Base-by-base conservation (phyloP, 1,140 invertebrate genomes). In the Drosophila saltans region DNA sequence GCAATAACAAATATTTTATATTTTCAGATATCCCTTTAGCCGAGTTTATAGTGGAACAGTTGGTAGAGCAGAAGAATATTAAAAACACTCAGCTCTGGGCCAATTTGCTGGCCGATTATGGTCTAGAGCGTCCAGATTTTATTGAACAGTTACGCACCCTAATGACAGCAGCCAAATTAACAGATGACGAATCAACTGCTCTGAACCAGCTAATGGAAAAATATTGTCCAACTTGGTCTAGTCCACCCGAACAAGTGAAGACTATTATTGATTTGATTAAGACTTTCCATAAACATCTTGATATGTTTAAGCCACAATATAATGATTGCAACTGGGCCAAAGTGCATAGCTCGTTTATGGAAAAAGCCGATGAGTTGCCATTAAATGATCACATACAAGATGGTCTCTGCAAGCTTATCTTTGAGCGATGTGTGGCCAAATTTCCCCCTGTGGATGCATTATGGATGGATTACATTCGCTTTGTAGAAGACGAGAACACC, bases 391-490 rank as follows among this genome's bases (percentile, higher is more conserved):
- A 43, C 2, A 7, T 85, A 0, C 58, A 73, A 11, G 62, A 78
- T 10, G 30, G 40, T 2, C 2, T 81, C 7, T 55, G 45, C 2
- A 84, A 80, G 4, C 48, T 69, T 5, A 58, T 85, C 3, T 85
- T 72, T 5, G 81, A 85, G 26, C 68, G 70, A 9, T 60, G 45
- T 8, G 24, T 85, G 2, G 10, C 65, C 16, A 81, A 78, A 40
- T 81, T 67, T 63, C 68, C 75, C 9, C 61, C 28, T 3, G 66
- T 62, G 3, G 69, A 70, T 9, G 9, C 24, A 7, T n/a, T 85
- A 26, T 85, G 81, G 81, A 11, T 85, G n/a, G 66, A 67, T 8
- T 85, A 85, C 33, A 75, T 84, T 3, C 2, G 52, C 0, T 81
- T 67, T n/a, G 66, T 84, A 2, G 45, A 74, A 16, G 61, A 45